phyloP scores from a whole-genome alignment of 2,113 vertebrate species.

The Motacilla alba region DNA sequence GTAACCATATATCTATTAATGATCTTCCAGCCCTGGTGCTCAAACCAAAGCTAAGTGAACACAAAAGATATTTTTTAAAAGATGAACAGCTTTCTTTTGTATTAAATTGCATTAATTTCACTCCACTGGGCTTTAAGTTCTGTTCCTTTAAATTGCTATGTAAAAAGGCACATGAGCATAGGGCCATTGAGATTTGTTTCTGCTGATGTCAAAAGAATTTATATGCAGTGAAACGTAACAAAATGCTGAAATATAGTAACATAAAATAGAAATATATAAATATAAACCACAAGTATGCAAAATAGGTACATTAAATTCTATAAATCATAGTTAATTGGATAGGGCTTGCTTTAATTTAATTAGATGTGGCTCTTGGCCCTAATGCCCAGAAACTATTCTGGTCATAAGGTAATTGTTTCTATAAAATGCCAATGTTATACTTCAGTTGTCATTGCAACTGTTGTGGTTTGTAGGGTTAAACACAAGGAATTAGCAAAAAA shows the following conservation, averaged over 20 bases:
- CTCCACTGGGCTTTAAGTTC: neutral
- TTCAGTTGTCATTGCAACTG: neutral
- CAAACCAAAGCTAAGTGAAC: neutral
- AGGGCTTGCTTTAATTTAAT: conserved; percentile 1
- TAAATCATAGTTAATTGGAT: neutral
- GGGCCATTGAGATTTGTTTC: neutral
- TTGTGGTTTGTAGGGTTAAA: neutral
- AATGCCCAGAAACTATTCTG: neutral
- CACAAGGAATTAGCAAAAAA: neutral
- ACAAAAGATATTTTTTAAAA: neutral
- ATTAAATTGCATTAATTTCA: conserved; percentile 19
- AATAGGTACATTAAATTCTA: neutral
- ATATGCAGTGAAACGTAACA: neutral
- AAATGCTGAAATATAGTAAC: neutral
- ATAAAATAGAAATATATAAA: neutral
- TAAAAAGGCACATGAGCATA: neutral
- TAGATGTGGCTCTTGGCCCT: neutral
- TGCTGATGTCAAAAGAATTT: conserved; percentile 19
- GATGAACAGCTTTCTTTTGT: neutral
- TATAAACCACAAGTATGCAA: neutral
- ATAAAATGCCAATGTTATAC: neutral
- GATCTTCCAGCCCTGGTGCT: neutral
- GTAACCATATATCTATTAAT: neutral
- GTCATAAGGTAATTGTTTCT: neutral
- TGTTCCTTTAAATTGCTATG: neutral